phyloP scores from a whole-genome alignment of 2,113 vertebrate genomes.

The Microcebus lehilahytsara region DNA sequence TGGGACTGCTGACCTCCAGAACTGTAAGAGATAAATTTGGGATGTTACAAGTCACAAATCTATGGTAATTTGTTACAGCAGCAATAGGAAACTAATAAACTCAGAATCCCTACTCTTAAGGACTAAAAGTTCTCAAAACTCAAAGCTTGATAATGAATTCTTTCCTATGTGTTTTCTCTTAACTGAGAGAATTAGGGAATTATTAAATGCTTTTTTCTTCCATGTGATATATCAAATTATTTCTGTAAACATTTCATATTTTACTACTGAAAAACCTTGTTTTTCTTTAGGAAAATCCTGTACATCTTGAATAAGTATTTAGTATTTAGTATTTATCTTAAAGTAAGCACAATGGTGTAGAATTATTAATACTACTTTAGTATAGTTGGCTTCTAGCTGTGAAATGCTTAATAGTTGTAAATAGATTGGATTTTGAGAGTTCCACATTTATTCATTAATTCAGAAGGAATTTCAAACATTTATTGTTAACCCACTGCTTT shows the following conservation, averaged over 20 bases:
- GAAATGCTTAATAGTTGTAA: neutral
- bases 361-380: neutral
- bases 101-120: neutral
- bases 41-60: neutral
- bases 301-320: neutral
- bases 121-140: neutral
- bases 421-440: neutral
- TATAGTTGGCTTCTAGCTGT: no score
- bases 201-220: neutral
- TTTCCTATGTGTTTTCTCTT: neutral
- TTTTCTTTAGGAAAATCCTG: neutral
- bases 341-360: neutral
- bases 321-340: no score
- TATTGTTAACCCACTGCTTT: neutral
- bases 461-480: neutral
- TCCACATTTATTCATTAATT: neutral
- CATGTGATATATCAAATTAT: neutral
- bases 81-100: neutral
- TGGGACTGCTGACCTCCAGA: neutral
- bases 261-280: neutral
- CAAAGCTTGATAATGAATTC: neutral
- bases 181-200: neutral
- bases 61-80: neutral
- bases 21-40: neutral
- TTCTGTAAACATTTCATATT: neutral